phyloP scores from a whole-genome alignment of 2,113 vertebrate species.

The Campylomormyrus numenius region DNA sequence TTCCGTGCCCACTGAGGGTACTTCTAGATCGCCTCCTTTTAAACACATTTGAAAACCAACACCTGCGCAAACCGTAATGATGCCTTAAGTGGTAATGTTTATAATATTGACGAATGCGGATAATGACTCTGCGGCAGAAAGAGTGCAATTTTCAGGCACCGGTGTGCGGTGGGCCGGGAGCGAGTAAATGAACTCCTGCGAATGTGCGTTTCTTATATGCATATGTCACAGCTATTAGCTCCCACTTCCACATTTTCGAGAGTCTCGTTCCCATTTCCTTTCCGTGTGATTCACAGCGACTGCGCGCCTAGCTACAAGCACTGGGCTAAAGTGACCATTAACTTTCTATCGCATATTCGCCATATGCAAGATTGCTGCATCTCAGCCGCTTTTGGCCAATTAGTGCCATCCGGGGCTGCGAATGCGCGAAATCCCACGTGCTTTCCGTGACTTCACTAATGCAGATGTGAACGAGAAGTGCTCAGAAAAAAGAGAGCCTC shows the following conservation, averaged over 20 bases:
- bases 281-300: not conserved
- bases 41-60: not conserved
- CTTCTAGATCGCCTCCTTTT: not conserved
- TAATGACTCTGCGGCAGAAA: not conserved
- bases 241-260: not conserved
- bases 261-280: not conserved
- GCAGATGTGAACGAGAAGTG: not conserved
- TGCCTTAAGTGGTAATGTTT: not conserved
- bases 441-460: not conserved
- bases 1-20: not conserved
- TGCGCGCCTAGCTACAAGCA: not conserved
- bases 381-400: not conserved
- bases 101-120: slow-evolving; percentile 1
- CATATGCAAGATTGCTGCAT: not conserved
- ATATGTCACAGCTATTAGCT: slow-evolving; percentile 3
- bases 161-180: not conserved
- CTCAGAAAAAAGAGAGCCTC: not conserved
- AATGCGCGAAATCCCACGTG: not conserved
- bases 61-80: not conserved
- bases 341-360: not conserved
- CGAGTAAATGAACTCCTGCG: not conserved
- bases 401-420: not conserved
- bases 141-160: not conserved
- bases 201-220: not conserved
- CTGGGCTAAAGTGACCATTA: slow-evolving; percentile 16